Evolutionary conservation across 2,113 vertebrate genomes (phyloP).

Genomic region (Tamias sibiricus): DNA sequence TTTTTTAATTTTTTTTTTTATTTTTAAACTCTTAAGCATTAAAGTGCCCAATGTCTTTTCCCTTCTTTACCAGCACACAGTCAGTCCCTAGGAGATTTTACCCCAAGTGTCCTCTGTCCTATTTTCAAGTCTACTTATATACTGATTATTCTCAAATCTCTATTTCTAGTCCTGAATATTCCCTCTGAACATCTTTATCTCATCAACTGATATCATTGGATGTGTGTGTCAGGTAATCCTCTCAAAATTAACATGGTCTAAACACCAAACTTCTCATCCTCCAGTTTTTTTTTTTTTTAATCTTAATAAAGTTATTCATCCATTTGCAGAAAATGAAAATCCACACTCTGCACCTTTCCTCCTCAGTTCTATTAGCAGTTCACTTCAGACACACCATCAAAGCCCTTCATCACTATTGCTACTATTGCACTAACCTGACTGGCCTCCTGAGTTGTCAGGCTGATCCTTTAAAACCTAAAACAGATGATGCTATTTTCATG

Average conservation of each 20-base stretch:
- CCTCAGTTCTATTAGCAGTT: background rate
- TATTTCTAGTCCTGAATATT: background rate
- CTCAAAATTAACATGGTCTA: background rate
- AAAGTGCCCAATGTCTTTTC: background rate
- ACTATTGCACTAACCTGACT: background rate
- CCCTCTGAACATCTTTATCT: background rate
- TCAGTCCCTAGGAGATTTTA: background rate
- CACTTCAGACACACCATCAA: background rate
- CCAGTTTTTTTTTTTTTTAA: background rate
- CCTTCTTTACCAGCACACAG: background rate
- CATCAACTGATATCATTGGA: background rate
- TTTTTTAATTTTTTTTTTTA: background rate
- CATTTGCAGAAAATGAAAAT: background rate
- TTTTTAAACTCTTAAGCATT: background rate
- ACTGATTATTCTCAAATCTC: background rate
- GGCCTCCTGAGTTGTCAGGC: background rate
- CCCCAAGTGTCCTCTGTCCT: background rate
- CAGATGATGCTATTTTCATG: background rate
- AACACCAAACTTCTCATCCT: constrained; percentile 4
- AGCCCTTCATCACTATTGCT: background rate
- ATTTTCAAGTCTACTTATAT: background rate
- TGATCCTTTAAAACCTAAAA: background rate
- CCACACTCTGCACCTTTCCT: background rate
- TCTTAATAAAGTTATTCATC: background rate
- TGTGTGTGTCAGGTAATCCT: background rate